A percentile compares a stretch with the other conserved stretches of the same genome.
Evolutionary conservation across 2,888 invertebrate species (phyloP).

Genomic region (Oxytorus armatus): DNA sequence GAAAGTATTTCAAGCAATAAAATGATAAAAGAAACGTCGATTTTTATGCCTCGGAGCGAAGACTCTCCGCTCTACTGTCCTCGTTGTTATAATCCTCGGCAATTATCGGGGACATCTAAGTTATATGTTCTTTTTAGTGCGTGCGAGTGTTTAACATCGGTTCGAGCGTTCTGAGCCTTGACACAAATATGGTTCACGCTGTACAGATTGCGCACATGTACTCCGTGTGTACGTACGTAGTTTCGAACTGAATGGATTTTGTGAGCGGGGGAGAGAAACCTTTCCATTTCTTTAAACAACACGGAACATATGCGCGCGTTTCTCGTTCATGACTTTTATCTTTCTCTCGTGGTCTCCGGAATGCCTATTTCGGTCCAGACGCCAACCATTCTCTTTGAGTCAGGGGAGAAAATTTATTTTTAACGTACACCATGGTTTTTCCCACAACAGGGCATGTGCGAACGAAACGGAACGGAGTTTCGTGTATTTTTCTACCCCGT

Average conservation of each 20-base stretch:
- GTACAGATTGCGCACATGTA: background rate
- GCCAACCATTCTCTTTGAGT: conserved; percentile 72
- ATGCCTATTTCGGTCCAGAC: conserved; percentile 77
- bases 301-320: background rate
- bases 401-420: conserved; percentile 79
- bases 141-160: conserved; percentile 24
- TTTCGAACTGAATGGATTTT: conserved; percentile 60
- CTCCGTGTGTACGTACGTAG: background rate
- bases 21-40: conserved; percentile 1
- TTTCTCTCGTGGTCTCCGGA: conserved; percentile 59
- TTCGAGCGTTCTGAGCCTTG: conserved; percentile 59
- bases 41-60: background rate
- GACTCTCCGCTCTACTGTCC: conserved; percentile 34
- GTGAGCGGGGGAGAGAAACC: conserved; percentile 38
- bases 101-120: conserved; percentile 59
- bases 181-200: conserved; percentile 62
- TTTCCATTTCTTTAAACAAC: conserved; percentile 44
- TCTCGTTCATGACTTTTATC: conserved; percentile 37
- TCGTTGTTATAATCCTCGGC: conserved; percentile 49
- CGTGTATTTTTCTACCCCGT: conserved; percentile 20
- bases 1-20: no score
- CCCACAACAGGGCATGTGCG: conserved; percentile 29
- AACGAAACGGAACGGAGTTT: conserved; percentile 33
- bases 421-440: conserved; percentile 70
- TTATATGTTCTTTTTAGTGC: conserved; percentile 1